phyloP scores from a whole-genome alignment of 2,888 invertebrate species.

The Chalcosyrphus nemorum region DNA sequence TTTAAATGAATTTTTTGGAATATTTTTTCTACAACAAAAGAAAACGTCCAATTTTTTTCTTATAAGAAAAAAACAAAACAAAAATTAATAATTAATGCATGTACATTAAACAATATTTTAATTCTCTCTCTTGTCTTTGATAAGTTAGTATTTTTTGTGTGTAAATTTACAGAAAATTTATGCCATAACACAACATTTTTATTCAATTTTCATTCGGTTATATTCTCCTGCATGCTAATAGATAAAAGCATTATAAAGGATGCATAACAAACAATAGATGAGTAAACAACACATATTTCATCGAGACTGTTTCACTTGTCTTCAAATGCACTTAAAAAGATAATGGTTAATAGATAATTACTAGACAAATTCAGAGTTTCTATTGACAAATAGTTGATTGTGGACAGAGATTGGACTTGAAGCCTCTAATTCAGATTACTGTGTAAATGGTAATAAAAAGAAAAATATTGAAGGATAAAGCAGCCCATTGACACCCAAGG shows the following conservation, averaged over 20 bases:
- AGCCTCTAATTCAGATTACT: no score
- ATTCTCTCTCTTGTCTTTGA: conserved; percentile 29
- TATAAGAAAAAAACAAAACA: conserved; percentile 49
- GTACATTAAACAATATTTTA: conserved; percentile 18
- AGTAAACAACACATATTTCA: conserved; percentile 25
- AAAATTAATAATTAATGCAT: conserved; percentile 4
- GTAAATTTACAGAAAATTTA: conserved; percentile 19
- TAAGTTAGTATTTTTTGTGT: neutral
- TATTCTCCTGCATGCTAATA: neutral
- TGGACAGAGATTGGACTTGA: neutral
- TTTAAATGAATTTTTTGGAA: conserved; percentile 67
- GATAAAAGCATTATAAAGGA: neutral
- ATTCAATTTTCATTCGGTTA: neutral
- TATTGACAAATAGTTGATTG: conserved; percentile 21
- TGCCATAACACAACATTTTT: neutral
- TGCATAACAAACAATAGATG: conserved; percentile 3
- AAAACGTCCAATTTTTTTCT: conserved; percentile 72
- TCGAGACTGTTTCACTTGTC: conserved; percentile 15
- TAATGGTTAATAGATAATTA: no score
- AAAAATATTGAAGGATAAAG: no score
- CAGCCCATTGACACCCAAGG: no score
- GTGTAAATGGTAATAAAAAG: no score
- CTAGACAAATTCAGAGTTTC: conserved; percentile 25
- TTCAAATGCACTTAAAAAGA: conserved; percentile 34
- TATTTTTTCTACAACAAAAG: conserved; percentile 70